phyloP scores from a whole-genome alignment of 1,140 invertebrate species.

The Drosophila burlai region DNA sequence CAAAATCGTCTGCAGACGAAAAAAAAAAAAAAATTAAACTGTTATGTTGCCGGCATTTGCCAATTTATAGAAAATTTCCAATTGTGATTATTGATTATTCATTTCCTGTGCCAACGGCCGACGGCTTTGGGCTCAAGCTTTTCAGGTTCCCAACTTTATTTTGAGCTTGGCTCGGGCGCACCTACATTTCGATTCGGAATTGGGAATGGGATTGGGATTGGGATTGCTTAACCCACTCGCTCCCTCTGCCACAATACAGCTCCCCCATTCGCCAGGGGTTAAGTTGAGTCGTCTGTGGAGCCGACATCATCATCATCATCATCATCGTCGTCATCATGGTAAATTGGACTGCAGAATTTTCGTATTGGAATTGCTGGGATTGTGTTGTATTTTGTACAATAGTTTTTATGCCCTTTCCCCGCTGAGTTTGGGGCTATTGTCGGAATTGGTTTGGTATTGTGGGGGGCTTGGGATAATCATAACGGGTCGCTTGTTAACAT shows the following conservation, averaged over 20 bases:
- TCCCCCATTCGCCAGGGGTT: conserved; percentile 19
- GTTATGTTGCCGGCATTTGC: conserved; percentile 59
- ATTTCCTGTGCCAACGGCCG: conserved; percentile 52
- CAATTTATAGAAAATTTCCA: conserved; percentile 79
- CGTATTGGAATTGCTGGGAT: conserved; percentile 71
- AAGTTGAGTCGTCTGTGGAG: conserved; percentile 52
- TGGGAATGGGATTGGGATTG: background rate
- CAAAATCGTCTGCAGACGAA: conserved; percentile 9
- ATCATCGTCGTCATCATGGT: conserved; percentile 32
- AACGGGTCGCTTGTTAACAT: conserved; percentile 83
- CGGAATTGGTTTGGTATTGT: conserved; percentile 59
- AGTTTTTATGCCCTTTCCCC: conserved; percentile 36
- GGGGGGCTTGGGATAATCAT: conserved; percentile 58
- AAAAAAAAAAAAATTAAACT: conserved; percentile 37
- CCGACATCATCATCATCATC: conserved; percentile 32
- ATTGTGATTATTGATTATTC: conserved; percentile 82
- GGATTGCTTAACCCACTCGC: conserved; percentile 45
- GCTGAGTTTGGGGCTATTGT: conserved; percentile 29
- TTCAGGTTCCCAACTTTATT: conserved; percentile 26
- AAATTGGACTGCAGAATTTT: conserved; percentile 81
- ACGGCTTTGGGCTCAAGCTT: background rate
- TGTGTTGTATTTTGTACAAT: conserved; percentile 43
- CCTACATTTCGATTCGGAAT: conserved; percentile 46
- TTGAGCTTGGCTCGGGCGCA: conserved; percentile 41
- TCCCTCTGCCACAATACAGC: background rate